A percentile compares a stretch with the other conserved stretches of the same genome.
Evolutionary conservation across 2,888 invertebrate genomes (phyloP).

Genomic region (Piscicola geometra): DNA sequence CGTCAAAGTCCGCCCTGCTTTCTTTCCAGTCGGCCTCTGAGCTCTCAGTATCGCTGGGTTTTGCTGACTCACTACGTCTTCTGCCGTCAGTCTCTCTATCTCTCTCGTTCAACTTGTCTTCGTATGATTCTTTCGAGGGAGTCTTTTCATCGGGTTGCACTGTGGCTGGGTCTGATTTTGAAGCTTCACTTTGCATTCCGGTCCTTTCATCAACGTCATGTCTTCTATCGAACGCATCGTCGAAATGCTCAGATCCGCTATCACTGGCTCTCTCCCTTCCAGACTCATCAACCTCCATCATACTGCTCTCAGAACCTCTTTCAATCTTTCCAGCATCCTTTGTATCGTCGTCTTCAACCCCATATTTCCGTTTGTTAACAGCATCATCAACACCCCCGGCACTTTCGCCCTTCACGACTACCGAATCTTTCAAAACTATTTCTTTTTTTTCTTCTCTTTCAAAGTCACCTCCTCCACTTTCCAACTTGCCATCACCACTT

Average conservation of each 20-base stretch:
- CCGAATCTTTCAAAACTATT: no score
- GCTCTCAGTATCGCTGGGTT: conserved; percentile 22
- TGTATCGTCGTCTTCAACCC: neutral
- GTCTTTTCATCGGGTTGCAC: neutral
- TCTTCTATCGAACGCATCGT: neutral
- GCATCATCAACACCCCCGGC: no score
- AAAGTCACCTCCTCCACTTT: no score
- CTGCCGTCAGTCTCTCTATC: neutral
- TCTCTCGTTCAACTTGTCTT: neutral
- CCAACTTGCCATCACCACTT: no score
- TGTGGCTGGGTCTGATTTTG: neutral
- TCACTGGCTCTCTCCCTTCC: neutral
- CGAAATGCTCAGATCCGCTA: neutral
- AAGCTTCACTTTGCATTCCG: neutral
- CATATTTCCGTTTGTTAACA: no score
- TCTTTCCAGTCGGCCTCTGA: conserved; percentile 28
- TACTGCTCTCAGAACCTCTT: neutral
- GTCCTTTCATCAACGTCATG: no score
- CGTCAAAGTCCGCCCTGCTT: conserved; percentile 4
- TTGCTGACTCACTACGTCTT: neutral
- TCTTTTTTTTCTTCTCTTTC: no score
- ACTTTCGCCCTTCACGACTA: no score
- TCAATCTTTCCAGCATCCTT: neutral
- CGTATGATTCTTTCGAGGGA: neutral
- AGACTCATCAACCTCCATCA: neutral